Conservation (phyloP, 2,113 vertebrate species). For the Callithrix jacchus region DNA sequence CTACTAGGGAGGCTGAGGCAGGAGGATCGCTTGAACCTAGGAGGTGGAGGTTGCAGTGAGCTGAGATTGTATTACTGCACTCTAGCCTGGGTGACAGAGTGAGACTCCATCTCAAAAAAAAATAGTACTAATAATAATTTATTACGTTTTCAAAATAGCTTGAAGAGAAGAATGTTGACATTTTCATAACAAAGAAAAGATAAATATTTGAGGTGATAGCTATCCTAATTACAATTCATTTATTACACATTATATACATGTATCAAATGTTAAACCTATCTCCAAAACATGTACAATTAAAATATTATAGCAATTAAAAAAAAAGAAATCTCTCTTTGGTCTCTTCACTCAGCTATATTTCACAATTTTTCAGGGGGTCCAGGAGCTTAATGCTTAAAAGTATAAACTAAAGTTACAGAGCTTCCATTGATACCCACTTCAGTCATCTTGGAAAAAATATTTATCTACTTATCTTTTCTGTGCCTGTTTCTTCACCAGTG, state of each 20-base stretch:
- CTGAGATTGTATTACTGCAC: too few relatives aligned
- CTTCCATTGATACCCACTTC: not conserved
- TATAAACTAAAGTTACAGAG: not conserved
- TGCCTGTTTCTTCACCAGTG: not conserved
- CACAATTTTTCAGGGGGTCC: not conserved
- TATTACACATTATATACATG: not conserved
- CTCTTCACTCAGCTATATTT: not conserved
- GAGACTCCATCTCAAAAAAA: too few relatives aligned
- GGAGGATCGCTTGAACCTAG: too few relatives aligned
- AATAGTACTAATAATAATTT: not conserved
- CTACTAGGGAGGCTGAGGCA: too few relatives aligned
- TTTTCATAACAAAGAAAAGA: not conserved
- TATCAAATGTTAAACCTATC: too few relatives aligned
- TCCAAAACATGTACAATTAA: not conserved
- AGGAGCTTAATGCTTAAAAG: slow-evolving; percentile 37
- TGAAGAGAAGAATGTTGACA: not conserved
- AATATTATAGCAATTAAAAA: not conserved
- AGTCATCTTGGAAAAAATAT: not conserved
- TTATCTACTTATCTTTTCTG: not conserved
- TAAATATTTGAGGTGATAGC: not conserved
- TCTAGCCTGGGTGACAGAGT: too few relatives aligned
- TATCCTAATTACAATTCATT: not conserved
- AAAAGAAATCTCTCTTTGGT: not conserved
- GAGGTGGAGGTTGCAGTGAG: too few relatives aligned
- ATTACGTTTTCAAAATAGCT: not conserved